Evolutionary conservation across 2,797 vertebrate species (phyloP), one percentile per base, ranked within the genome.

Genomic region (Diplodus puntazzo): DNA sequence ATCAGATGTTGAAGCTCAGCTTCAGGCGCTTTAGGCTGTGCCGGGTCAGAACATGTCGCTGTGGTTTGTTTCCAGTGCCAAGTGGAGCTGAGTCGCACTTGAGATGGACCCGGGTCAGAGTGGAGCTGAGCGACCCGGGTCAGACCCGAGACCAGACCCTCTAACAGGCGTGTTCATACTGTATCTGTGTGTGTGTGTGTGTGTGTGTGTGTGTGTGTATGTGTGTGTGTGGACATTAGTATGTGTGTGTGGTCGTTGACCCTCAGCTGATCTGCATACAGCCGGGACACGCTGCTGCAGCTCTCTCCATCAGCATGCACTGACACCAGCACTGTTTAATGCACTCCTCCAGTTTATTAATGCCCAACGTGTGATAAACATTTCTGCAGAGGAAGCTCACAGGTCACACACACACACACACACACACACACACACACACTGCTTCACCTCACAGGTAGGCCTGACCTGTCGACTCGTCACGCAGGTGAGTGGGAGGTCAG

Each of bases 271-370:
- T 95, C 88, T 94, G 88, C 94, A 95, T 95, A 90, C 87, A 86
- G 92, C 85, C 57, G 88, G 86, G 82, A 5, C 88, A 80, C 27
- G 27, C 84, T 79, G 71, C 90, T 86, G 90, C 89, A 81, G 89
- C 92, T 89, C 88, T 80, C 90, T 95, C 93, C 92, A 95, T 95
- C 94, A 95, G 94, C 89, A 93, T 92, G 89, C 92, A 81, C 80
- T 94, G 93, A 94, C 94, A 95, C 90, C 90, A 87, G 83, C 89
- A 86, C 87, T 70, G 83, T 93, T 94, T 95, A 95, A 95, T 95
- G 91, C 94, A 95, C 94, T 95, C 91, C 92, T 90, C 78, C 92
- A 94, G 88, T 95, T 94, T 95, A 95, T 95, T 94, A 95, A 94
- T 93, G 94, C 87, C 80, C 88, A 85, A 83, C 81, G 83, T 90